These are phyloP conservation scores for Xestia c-nigrum DNA, from an alignment of 2,888 invertebrate species.

Conservation along the genomic window DNA sequence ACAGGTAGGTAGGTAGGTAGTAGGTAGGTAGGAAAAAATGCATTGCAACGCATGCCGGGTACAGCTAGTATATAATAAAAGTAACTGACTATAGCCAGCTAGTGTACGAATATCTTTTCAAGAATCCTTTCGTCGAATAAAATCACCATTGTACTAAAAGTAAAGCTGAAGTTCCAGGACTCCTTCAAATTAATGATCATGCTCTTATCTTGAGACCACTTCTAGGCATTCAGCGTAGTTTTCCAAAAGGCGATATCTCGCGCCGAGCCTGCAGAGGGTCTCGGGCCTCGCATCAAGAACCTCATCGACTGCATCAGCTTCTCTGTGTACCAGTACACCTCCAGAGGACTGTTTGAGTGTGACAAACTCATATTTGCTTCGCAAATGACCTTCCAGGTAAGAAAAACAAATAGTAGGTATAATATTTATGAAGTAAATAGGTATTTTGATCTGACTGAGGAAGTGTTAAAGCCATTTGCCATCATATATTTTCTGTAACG, in stretches of 20 bases:
- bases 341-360: constrained; percentile 98
- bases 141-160: not conserved
- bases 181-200: not conserved
- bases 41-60: too few species aligned
- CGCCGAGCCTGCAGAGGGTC: constrained; percentile 95
- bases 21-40: too few species aligned
- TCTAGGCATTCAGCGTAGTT: constrained; percentile 98
- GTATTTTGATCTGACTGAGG: not conserved
- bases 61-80: too few species aligned
- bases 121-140: not conserved
- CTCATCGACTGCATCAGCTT: constrained; percentile 98
- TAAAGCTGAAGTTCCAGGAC: not conserved
- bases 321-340: constrained; percentile 98
- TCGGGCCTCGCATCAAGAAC: constrained; percentile 95
- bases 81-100: not conserved
- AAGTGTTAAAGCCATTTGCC: not conserved
- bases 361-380: constrained; percentile 99
- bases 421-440: not conserved
- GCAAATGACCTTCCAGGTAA: constrained; percentile 98
- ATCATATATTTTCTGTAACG: not conserved
- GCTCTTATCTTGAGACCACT: constrained; percentile 19
- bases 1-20: too few species aligned
- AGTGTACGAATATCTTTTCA: not conserved
- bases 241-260: constrained; percentile 98
- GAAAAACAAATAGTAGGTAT: not conserved